Conservation (phyloP, 2,888 invertebrate genomes). For the Molanna angustata region DNA sequence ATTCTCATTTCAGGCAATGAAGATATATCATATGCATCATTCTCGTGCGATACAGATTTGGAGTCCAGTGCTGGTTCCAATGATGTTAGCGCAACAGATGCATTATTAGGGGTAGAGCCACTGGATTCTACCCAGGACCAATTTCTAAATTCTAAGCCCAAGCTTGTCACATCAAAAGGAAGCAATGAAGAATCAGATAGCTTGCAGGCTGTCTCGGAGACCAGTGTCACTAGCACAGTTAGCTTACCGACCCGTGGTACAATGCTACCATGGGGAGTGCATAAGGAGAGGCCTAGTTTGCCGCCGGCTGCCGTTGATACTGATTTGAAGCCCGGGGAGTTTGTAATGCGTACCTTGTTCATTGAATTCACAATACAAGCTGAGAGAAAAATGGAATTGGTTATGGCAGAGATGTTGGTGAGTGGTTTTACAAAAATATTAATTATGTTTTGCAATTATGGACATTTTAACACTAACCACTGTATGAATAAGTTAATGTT, state of each 20-base stretch:
- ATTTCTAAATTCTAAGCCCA: conserved; percentile 1
- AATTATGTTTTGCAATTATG: no score
- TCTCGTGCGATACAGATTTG: no score
- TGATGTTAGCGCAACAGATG: no score
- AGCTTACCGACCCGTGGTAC: conserved; percentile 48
- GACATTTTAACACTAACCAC: no score
- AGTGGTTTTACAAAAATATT: conserved; percentile 34
- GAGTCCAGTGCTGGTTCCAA: no score
- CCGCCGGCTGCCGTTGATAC: conserved; percentile 56
- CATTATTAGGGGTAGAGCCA: no score
- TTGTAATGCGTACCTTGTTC: conserved; percentile 92
- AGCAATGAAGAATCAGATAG: background rate
- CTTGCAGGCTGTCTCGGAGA: background rate
- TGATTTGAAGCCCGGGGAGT: conserved; percentile 86
- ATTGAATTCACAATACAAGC: conserved; percentile 93
- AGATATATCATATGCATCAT: no score
- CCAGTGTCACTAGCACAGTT: conserved; percentile 2
- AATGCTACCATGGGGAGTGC: conserved; percentile 80
- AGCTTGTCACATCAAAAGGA: conserved; percentile 1
- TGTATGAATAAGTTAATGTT: no score
- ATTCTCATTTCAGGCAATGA: no score
- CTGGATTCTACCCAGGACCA: background rate
- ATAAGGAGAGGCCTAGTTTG: conserved; percentile 62
- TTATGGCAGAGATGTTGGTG: conserved; percentile 88
- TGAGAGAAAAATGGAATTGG: conserved; percentile 93